Evolutionary conservation across 2,797 vertebrate genomes (phyloP), one percentile per base, ranked within the genome.

Genomic region (Danio jaintianensis): DNA sequence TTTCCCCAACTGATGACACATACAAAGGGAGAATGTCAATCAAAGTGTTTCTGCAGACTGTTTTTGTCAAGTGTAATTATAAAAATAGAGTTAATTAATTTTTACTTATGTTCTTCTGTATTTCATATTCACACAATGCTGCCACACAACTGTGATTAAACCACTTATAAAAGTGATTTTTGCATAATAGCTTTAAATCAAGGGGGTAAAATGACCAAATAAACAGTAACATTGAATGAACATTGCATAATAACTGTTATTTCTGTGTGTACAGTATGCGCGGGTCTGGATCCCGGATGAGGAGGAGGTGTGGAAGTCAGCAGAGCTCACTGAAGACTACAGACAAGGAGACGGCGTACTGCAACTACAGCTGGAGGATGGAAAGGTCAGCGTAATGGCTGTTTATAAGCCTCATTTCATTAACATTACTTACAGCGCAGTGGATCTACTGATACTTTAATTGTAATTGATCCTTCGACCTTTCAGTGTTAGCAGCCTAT

Each of bases 281-380:
- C 94, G 98, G 91, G 97, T 99, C 84, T 99, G 98, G 98, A 97
- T 99, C 86, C 97, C 98, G 13, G 96, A 99, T 88, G 91, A 93
- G 4, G 97, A 99, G 78, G 96, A 98, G 38, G 98, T 99, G 16
- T 99, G 98, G 98, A 97, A 95, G 89, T 99, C 98, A 20, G 98
- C 98, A 76, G 97, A 98, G 87, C 94, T 99, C 67, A 93, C 90
- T 16, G 98, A 96, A 90, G 96, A 99, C 91, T 99, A 98, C 90
- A 97, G 96, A 86, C 93, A 94, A 84, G 96, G 95, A 69, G 96
- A 99, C 78, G 86, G 91, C 81, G 89, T 94, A 9, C 94, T 99
- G 61, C 93, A 96, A 42, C 96, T 99, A 80, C 92, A 88, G 78
- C 93, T 97, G 45, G 97, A 99, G 84, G 98, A 97, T 89, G 98